Evolutionary conservation across 1,140 invertebrate species (phyloP).

Genomic region (Oryzaephilus surinamensis): DNA sequence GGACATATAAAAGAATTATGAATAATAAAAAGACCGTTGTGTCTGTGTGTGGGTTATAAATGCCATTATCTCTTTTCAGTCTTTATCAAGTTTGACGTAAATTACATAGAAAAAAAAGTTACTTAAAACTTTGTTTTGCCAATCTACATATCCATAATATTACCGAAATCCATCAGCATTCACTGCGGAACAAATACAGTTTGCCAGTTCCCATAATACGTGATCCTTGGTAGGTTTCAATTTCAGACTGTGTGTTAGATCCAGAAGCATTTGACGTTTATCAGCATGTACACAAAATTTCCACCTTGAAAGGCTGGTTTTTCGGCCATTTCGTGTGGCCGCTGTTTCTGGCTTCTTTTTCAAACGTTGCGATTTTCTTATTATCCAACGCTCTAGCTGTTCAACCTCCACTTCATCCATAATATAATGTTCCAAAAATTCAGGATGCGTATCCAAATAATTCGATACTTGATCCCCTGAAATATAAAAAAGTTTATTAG

Average conservation of each 20-base stretch:
- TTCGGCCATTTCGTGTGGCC: constrained; percentile 26
- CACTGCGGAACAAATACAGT: constrained; percentile 49
- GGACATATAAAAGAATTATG: no score
- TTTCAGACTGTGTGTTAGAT: constrained; percentile 46
- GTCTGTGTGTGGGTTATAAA: no score
- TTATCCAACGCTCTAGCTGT: constrained; percentile 48
- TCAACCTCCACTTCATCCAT: constrained; percentile 45
- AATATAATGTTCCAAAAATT: constrained; percentile 46
- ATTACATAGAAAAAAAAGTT: no score
- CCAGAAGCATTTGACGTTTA: constrained; percentile 50
- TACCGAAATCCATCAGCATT: constrained; percentile 45
- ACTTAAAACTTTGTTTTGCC: no score
- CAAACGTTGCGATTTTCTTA: constrained; percentile 41
- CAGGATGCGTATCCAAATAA: constrained; percentile 43
- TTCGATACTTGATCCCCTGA: constrained; percentile 35
- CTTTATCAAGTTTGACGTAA: no score
- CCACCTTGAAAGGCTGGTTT: constrained; percentile 44
- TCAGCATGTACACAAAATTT: constrained; percentile 53
- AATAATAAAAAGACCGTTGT: no score
- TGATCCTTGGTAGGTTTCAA: constrained; percentile 41
- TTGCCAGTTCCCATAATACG: constrained; percentile 49
- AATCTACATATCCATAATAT: background rate
- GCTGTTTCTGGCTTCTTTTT: constrained; percentile 33
- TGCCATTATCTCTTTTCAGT: background rate
- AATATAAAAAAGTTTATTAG: background rate